A percentile compares a stretch with the other conserved stretches of the same genome.
Evolutionary conservation across 2,888 invertebrate species (phyloP).

Genomic region (Pteria penguin): DNA sequence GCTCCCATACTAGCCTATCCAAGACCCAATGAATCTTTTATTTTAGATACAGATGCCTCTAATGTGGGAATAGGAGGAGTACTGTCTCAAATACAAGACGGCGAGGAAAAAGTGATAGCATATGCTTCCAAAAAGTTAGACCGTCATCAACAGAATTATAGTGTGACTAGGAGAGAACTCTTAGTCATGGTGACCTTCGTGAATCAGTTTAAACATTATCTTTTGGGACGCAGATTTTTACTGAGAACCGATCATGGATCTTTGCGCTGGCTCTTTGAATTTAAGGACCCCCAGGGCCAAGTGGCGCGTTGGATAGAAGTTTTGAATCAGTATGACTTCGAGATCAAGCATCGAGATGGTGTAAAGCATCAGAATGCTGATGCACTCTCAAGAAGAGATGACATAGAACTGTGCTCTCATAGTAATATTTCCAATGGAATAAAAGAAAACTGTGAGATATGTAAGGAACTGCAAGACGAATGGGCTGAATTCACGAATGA

Average conservation of each 20-base stretch:
- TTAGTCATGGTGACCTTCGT: neutral
- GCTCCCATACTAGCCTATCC: conserved; percentile 10
- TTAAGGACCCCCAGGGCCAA: neutral
- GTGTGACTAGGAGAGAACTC: conserved; percentile 13
- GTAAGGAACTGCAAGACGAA: neutral
- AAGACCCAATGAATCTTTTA: neutral
- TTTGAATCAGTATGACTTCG: conserved; percentile 4
- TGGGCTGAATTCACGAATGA: neutral
- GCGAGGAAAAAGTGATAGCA: conserved; percentile 20
- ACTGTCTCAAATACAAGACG: conserved; percentile 22
- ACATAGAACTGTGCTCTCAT: neutral
- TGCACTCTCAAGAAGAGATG: neutral
- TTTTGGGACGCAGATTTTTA: neutral
- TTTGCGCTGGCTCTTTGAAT: neutral
- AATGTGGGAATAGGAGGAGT: neutral
- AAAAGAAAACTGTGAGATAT: neutral
- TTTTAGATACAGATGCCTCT: conserved; percentile 31
- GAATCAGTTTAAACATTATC: conserved; percentile 23
- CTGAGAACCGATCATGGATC: neutral
- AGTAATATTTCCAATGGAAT: neutral
- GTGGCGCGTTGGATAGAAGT: conserved; percentile 1
- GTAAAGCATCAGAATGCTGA: conserved; percentile 5
- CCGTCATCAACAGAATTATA: conserved; percentile 14
- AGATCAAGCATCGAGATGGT: neutral
- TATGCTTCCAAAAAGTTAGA: conserved; percentile 19